phyloP scores from a whole-genome alignment of 2,888 invertebrate genomes.

The Agriopis aurantiaria region DNA sequence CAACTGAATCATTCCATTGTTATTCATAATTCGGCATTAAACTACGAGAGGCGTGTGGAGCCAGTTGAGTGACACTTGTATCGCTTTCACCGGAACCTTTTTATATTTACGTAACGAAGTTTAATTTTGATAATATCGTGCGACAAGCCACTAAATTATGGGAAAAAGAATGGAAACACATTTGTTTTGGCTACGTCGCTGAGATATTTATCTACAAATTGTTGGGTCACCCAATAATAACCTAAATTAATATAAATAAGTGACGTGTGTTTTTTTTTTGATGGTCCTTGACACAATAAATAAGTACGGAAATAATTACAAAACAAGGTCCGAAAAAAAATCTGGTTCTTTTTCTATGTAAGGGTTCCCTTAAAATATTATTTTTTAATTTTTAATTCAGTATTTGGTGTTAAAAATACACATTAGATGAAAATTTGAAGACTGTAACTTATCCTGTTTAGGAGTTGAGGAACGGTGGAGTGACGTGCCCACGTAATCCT shows the following conservation, averaged over 20 bases:
- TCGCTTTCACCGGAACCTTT: conserved; percentile 42
- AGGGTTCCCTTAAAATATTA: no score
- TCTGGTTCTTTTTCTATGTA: no score
- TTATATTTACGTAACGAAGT: conserved; percentile 24
- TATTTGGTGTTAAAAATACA: no score
- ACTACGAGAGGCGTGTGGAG: not conserved
- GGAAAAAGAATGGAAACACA: conserved; percentile 5
- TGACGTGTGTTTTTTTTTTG: not conserved
- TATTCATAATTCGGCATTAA: conserved; percentile 34
- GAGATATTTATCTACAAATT: conserved; percentile 3
- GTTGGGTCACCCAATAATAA: not conserved
- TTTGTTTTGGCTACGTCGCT: conserved; percentile 5
- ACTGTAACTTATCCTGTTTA: no score
- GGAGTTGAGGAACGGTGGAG: no score
- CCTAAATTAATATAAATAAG: not conserved
- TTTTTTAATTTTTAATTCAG: no score
- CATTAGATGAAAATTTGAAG: no score
- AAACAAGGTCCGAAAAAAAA: no score
- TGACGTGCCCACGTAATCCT: no score
- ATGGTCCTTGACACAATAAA: not conserved
- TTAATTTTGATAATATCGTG: conserved; percentile 10
- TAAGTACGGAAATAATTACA: no score
- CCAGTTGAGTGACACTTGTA: conserved; percentile 11
- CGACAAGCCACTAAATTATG: conserved; percentile 15
- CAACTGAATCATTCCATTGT: conserved; percentile 35